A percentile compares a stretch with the other conserved stretches of the same genome.
phyloP scores from a whole-genome alignment of 2,888 invertebrate genomes.

The Agrochola lota region DNA sequence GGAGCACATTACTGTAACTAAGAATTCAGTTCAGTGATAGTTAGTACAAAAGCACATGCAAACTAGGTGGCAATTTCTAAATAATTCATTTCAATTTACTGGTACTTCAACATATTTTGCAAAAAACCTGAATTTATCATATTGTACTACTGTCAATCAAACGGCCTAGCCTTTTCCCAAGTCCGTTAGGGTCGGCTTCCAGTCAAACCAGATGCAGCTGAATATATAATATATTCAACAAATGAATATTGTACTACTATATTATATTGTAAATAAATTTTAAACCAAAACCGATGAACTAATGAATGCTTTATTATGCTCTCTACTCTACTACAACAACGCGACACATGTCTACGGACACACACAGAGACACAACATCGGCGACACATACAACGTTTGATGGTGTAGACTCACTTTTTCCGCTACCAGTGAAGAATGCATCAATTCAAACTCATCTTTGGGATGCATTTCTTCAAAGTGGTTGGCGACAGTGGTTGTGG shows the following conservation, averaged over 20 bases:
- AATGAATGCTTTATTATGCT: slow-evolving; percentile 19
- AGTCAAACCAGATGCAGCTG: too few species aligned
- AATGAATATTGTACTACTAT: neutral
- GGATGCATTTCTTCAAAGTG: slow-evolving; percentile 95
- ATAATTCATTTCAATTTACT: neutral
- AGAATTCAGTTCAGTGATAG: slow-evolving; percentile 22
- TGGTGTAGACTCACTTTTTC: slow-evolving; percentile 87
- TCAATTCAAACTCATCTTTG: slow-evolving; percentile 93
- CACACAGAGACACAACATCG: slow-evolving; percentile 52
- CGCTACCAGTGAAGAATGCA: slow-evolving; percentile 82
- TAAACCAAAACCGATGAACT: slow-evolving; percentile 26
- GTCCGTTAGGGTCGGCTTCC: too few species aligned
- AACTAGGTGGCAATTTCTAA: slow-evolving; percentile 24
- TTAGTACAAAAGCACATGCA: slow-evolving; percentile 30
- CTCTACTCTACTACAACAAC: slow-evolving; percentile 39
- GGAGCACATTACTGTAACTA: slow-evolving; percentile 31
- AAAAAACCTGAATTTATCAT: neutral
- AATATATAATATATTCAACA: too few species aligned
- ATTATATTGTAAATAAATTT: neutral
- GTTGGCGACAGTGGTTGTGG: slow-evolving; percentile 88
- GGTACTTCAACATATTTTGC: neutral
- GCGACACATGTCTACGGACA: slow-evolving; percentile 43
- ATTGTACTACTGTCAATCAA: neutral
- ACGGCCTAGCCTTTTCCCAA: too few species aligned
- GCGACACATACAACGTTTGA: slow-evolving; percentile 55